Evolutionary conservation across 2,113 vertebrate genomes (phyloP).

Genomic region (Parotia lawesii): DNA sequence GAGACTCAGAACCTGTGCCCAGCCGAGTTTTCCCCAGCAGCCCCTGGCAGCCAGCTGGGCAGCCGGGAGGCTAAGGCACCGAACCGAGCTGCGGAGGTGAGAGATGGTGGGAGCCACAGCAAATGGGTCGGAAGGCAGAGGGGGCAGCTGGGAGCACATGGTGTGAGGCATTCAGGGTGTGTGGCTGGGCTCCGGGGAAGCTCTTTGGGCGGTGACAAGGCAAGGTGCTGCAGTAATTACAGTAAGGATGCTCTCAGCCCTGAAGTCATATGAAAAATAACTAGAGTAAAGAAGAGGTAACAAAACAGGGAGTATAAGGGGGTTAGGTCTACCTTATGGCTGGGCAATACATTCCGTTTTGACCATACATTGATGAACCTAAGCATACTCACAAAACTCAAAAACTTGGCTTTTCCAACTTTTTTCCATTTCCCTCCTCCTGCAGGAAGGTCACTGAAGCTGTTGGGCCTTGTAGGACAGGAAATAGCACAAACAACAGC

Average conservation of each 20-base stretch:
- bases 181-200: neutral
- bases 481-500: neutral
- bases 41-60: neutral
- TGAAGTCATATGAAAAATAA: neutral
- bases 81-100: neutral
- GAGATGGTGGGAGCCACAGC: accelerated
- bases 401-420: neutral
- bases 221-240: neutral
- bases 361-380: neutral
- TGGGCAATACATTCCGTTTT: neutral
- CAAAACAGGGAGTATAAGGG: neutral
- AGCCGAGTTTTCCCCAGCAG: neutral
- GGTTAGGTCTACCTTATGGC: neutral
- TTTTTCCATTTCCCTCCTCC: neutral
- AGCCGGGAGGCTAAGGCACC: neutral
- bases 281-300: neutral
- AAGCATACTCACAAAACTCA: neutral
- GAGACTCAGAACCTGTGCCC: too few relatives aligned
- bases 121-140: accelerated
- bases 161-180: accelerated
- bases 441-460: neutral
- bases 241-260: neutral
- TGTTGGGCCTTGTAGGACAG: neutral
- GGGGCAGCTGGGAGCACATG: accelerated
- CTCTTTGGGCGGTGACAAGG: neutral